Evolutionary conservation across 1,140 invertebrate species (phyloP).

Genomic region (Micrasema minimum): DNA sequence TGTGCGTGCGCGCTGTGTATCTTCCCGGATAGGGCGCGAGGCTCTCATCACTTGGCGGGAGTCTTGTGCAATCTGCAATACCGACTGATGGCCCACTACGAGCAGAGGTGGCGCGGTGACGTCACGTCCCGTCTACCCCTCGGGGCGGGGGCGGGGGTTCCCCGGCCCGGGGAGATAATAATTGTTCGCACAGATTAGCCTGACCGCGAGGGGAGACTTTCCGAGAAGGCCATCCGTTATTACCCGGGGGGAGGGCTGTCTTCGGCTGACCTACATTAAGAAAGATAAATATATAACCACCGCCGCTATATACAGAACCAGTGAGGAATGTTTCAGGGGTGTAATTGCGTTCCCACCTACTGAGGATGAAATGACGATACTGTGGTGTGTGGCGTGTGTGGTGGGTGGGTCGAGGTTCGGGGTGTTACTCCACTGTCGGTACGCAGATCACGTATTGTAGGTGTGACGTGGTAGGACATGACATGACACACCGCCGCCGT

Average conservation of each 20-base stretch:
- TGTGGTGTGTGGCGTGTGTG: no score
- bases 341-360: no score
- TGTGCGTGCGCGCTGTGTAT: not conserved
- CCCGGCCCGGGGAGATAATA: conserved; percentile 44
- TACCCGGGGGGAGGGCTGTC: conserved; percentile 3
- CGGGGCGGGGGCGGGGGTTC: conserved; percentile 40
- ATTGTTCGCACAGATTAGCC: conserved; percentile 50
- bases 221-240: conserved; percentile 22
- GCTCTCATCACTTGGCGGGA: conserved; percentile 4
- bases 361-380: no score
- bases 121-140: conserved; percentile 40
- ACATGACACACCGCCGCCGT: no score
- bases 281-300: not conserved
- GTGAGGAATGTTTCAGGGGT: no score
- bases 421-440: no score
- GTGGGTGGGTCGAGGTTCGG: no score
- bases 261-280: conserved; percentile 29
- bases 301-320: no score
- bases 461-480: no score
- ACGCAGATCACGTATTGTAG: no score
- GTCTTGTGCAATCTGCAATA: no score
- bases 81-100: no score
- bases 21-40: conserved; percentile 8
- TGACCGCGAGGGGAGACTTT: conserved; percentile 31
- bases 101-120: conserved; percentile 34